Evolutionary conservation across 1,140 invertebrate species (phyloP).

Genomic region (Archegozetes longisetosus): DNA sequence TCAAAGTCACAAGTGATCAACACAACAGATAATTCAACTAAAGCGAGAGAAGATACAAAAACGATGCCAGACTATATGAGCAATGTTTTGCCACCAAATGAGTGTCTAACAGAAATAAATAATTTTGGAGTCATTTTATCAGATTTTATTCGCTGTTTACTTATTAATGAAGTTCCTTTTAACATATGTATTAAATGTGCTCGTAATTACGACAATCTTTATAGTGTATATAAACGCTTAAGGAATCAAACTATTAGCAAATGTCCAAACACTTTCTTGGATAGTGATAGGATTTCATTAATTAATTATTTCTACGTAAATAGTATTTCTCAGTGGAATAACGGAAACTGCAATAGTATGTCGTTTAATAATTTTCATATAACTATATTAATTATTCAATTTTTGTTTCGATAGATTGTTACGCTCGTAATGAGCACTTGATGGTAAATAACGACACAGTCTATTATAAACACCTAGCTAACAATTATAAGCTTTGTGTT

Average conservation of each 20-base stretch:
- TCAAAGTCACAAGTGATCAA: too few species aligned
- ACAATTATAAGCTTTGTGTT: background rate
- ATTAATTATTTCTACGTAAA: background rate
- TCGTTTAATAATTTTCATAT: background rate
- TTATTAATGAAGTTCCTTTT: background rate
- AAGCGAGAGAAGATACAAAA: too few species aligned
- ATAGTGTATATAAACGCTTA: background rate
- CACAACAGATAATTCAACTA: too few species aligned
- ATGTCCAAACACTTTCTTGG: background rate
- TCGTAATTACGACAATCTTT: background rate
- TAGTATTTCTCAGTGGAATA: background rate
- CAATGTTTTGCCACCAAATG: too few species aligned
- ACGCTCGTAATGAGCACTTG: background rate
- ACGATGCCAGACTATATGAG: too few species aligned
- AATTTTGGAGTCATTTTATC: background rate
- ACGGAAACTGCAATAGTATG: background rate
- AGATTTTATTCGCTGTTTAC: background rate
- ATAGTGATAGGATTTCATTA: background rate
- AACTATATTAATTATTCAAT: background rate
- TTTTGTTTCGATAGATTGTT: background rate
- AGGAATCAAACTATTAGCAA: background rate
- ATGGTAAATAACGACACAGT: background rate
- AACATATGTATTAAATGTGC: background rate
- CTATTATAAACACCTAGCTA: background rate
- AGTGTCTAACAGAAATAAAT: too few species aligned